Base-by-base conservation (phyloP, 2,797 vertebrate species). In the Eurystomus glaucurus region DNA sequence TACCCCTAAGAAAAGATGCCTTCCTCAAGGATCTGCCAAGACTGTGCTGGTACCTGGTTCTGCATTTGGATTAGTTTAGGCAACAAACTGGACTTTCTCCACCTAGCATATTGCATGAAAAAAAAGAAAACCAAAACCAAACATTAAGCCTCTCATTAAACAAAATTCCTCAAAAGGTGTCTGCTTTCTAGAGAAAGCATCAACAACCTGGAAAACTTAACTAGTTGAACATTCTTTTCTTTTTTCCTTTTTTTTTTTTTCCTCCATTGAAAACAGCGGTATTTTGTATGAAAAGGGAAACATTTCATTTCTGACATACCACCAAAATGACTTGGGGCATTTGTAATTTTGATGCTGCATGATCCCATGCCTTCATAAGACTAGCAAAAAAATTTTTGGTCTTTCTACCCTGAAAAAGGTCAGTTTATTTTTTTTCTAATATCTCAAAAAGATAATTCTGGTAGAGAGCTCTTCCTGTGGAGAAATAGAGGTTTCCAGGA, bases 401-500 rank as follows among this genome's bases (percentile, higher is more conserved):
- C 66, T 51, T 94, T 41, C 70, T 62, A 55, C 10, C 6, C 22
- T 65, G 37, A 58, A 69, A 87, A 88, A 82, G 76, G 75, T 85
- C 71, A 82, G 4, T 39, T 26, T 26, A 18, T 48, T 33, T 37
- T 14, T 17, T 19, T 35, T 39, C 11, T 7, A 20, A 41, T 58
- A 86, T 26, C 41, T 65, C 23, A 54, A 85, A 37, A 41, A 41
- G 16, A 9, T 51, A 46, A 33, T 55, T 57, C 72, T 84, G 28
- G 66, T 65, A 72, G 12, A 68, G 50, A 75, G 19, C n/a, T 75
- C 37, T 61, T 88, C 52, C 52, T 65, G 35, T 21, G 51, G 25
- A 79, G 16, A 79, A 96, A 91, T 31, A 6, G 89, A 85, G 31
- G 82, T 79, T 94, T 95, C 88, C 92, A 90, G 85, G 52, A 50